phyloP scores from a whole-genome alignment of 2,113 vertebrate species.

The Chlorocebus sabaeus region DNA sequence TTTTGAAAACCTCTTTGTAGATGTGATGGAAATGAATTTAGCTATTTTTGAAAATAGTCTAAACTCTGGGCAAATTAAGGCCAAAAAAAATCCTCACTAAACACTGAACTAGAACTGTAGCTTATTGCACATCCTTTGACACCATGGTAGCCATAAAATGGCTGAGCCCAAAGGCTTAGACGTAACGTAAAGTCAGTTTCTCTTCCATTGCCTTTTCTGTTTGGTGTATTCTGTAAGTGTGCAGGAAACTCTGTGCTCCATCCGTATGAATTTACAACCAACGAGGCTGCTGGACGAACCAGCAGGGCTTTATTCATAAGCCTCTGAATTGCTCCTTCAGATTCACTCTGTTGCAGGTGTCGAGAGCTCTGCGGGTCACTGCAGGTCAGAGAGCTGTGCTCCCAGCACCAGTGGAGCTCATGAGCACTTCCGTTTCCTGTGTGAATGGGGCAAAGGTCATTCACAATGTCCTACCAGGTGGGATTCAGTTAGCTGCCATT shows the following conservation, averaged over 20 bases:
- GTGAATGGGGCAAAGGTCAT: neutral
- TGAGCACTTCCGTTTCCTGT: neutral
- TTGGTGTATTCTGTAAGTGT: neutral
- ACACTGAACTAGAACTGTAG: neutral
- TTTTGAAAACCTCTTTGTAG: conserved; percentile 9
- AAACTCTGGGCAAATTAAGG: neutral
- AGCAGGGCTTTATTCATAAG: neutral
- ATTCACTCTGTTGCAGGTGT: neutral
- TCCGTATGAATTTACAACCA: neutral
- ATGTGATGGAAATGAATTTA: neutral
- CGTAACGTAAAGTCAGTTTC: neutral
- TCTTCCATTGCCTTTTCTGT: neutral
- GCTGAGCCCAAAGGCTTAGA: neutral
- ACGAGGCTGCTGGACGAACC: neutral
- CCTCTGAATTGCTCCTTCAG: neutral
- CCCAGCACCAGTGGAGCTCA: neutral
- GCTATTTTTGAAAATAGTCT: neutral
- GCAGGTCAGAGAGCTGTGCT: neutral
- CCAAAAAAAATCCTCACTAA: neutral
- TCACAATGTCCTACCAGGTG: neutral
- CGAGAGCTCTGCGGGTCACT: neutral
- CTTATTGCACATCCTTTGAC: neutral
- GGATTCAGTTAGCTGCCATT: neutral
- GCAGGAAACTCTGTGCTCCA: neutral
- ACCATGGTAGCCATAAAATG: neutral